phyloP scores from a whole-genome alignment of 53 echinoderm and acorn worm species.

The Patiria pectinifera region DNA sequence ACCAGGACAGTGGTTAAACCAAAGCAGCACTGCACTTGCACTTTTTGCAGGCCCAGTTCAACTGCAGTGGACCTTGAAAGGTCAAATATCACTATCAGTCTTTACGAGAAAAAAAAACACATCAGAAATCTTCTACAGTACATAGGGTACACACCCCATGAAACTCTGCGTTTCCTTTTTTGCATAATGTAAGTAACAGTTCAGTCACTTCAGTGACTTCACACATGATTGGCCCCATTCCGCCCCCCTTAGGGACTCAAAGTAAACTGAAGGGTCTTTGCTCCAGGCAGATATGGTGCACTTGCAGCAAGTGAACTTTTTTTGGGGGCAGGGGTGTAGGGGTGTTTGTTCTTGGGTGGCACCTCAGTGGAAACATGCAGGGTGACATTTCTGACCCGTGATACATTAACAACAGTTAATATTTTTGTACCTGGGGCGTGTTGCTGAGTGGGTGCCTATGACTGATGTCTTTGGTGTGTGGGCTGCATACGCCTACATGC shows the following conservation, averaged over 20 bases:
- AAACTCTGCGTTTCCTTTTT: not conserved
- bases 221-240: not conserved
- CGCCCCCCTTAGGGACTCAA: not conserved
- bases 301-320: not conserved
- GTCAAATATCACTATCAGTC: not conserved
- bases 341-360: not conserved
- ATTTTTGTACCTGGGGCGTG: conserved; percentile 6
- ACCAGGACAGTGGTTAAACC: too few species aligned
- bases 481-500: too few species aligned
- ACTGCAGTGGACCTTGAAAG: too few species aligned
- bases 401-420: conserved; percentile 4
- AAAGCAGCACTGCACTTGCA: too few species aligned
- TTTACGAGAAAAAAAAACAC: not conserved
- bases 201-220: not conserved
- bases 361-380: not conserved
- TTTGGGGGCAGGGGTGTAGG: not conserved
- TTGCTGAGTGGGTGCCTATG: not conserved
- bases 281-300: not conserved
- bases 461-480: not conserved
- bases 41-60: too few species aligned
- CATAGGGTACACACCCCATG: too few species aligned
- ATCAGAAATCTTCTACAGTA: too few species aligned
- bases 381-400: not conserved
- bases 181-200: not conserved
- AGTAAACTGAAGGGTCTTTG: not conserved